Conservation (phyloP, 2,888 invertebrate genomes). For the Invenusta paracnida region DNA sequence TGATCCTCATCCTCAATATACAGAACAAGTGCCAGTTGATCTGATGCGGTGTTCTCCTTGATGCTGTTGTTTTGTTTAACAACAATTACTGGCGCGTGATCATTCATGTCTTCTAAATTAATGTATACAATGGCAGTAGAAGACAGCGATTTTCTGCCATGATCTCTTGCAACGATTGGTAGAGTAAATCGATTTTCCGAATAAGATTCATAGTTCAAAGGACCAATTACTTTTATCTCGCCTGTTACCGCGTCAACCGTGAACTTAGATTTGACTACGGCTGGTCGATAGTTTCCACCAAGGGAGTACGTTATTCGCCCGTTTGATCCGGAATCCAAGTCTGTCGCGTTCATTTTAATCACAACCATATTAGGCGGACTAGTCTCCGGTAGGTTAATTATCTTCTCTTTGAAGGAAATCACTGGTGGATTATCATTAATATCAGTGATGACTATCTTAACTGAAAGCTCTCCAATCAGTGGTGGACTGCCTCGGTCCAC, state of each 20-base stretch:
- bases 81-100: constrained; percentile 34
- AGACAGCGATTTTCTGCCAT: constrained; percentile 30
- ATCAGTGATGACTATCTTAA: background rate
- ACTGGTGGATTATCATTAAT: constrained; percentile 36
- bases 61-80: constrained; percentile 31
- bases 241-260: constrained; percentile 14
- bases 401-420: background rate
- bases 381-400: constrained; percentile 23
- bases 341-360: constrained; percentile 8
- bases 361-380: background rate
- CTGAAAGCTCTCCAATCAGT: background rate
- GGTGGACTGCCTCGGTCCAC: background rate
- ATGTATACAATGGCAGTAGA: constrained; percentile 15
- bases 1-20: constrained; percentile 35
- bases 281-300: background rate
- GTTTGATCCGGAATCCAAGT: constrained; percentile 31
- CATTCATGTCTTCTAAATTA: constrained; percentile 28
- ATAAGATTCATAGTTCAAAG: constrained; percentile 34
- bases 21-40: background rate
- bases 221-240: background rate
- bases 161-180: constrained; percentile 20
- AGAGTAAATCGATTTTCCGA: background rate
- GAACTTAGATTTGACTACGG: background rate
- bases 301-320: constrained; percentile 29
- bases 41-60: background rate